Conservation (phyloP, 2,797 vertebrate species). For the Lepidocolaptes lacrymiger region DNA sequence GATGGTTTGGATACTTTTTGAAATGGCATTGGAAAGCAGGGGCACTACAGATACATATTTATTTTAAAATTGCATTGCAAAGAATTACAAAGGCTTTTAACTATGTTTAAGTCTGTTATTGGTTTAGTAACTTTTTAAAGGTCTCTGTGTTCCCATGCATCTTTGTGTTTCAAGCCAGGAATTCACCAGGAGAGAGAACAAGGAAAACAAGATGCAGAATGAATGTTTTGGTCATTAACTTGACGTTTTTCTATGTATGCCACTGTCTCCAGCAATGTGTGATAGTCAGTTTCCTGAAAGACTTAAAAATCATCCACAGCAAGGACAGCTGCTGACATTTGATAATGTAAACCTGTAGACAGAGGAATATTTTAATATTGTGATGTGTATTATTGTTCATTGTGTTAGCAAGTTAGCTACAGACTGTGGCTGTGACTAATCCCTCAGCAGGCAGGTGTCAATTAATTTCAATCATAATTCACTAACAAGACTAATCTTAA, state of each 20-base stretch:
- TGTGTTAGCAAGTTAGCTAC: neutral
- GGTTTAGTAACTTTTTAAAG: neutral
- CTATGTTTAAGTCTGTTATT: neutral
- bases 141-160: accelerated
- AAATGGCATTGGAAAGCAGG: accelerated
- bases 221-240: neutral
- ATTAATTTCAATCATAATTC: constrained; percentile 4
- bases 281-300: neutral
- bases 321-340: neutral
- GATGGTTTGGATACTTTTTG: neutral
- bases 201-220: neutral
- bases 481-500: neutral
- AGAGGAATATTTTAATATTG: neutral
- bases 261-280: neutral
- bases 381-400: neutral
- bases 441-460: neutral
- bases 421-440: constrained; percentile 1
- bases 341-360: neutral
- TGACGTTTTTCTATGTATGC: neutral
- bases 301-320: neutral
- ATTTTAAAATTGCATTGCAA: neutral
- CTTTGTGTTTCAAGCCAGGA: neutral
- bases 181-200: neutral
- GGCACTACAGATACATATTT: neutral
- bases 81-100: neutral